Evolutionary conservation across 2,113 vertebrate species (phyloP), one percentile per base, ranked within the genome.

Genomic region (Triplophysa rosa): DNA sequence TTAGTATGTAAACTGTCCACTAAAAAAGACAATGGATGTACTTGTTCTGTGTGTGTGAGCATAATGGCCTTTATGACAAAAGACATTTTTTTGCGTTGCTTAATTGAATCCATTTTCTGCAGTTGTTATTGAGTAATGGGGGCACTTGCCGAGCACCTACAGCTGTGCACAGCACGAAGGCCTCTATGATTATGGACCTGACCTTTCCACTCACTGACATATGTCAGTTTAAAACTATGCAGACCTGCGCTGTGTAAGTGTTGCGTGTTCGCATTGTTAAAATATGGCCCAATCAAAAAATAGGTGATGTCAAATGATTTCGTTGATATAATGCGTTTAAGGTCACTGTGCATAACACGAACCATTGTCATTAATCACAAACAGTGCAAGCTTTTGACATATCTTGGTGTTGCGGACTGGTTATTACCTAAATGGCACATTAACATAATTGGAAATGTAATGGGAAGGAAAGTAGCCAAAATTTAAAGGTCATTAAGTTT

Each of bases 81-180:
- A 59, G 54, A 59, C 29, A 21, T 68, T 33, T 33, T 52, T 58
- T 23, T 42, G n/a, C 23, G n/a, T 59, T 59, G 37, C n/a, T 72
- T 72, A 72, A 72, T 23, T 72, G n/a, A 73, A 42, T 73, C 70
- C 33, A 61, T 73, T 61, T 73, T 72, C 70, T 59, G 33, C 54
- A 17, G 54, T 59, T 72, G 72, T 75, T 75, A 29, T 45, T 62
- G 14, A 63, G 58, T 75, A 75, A 75, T 75, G 72, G 72, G 72
- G n/a, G 10, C 70, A 59, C 70, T 73, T 61, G 70, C 54, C 24
- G 54, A 42, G 59, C 42, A 19, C 42, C 21, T 29, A 40, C 23
- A 63, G 9, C 72, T 75, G 72, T 49, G 72, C 72, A 49, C 72
- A 47, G 72, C 61, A 9, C 23, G 72, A 26, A n/a, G 16, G 59